Evolutionary conservation across 2,888 invertebrate species (phyloP).

Genomic region (Drosophila diplacantha): DNA sequence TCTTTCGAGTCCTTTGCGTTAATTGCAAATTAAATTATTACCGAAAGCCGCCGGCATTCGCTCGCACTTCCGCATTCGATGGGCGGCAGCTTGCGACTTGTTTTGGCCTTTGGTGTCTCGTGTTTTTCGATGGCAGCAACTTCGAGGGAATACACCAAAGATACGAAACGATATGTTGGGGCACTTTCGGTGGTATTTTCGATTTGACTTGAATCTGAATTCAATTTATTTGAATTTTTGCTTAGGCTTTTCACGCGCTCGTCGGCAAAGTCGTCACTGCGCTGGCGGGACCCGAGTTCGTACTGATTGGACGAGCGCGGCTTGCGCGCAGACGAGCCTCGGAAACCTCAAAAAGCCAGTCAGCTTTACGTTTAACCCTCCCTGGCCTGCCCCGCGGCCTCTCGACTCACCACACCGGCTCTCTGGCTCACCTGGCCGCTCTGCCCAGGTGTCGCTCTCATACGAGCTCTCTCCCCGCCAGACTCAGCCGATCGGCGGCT

Average conservation of each 20-base stretch:
- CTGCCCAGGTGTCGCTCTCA: slow-evolving; percentile 21
- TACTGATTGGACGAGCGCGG: slow-evolving; percentile 78
- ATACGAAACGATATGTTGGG: slow-evolving; percentile 10
- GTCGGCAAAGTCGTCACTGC: slow-evolving; percentile 73
- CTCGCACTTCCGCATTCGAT: slow-evolving; percentile 63
- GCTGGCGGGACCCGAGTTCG: slow-evolving; percentile 78
- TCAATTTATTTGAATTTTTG: background rate
- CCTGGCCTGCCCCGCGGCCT: background rate
- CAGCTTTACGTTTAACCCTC: slow-evolving; percentile 30
- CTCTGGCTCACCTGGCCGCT: slow-evolving; percentile 15
- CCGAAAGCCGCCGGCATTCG: slow-evolving; percentile 62
- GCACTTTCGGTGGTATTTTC: slow-evolving; percentile 17
- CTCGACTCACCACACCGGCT: slow-evolving; percentile 4
- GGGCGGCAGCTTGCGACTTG: slow-evolving; percentile 20
- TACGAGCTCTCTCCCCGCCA: background rate
- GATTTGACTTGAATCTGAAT: background rate
- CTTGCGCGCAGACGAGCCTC: slow-evolving; percentile 76
- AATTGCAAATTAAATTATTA: slow-evolving; percentile 27
- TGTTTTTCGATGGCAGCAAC: slow-evolving; percentile 23
- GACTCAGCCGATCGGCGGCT: slow-evolving; percentile 21
- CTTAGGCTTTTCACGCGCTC: slow-evolving; percentile 57
- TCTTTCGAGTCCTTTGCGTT: slow-evolving; percentile 26
- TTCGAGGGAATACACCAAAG: slow-evolving; percentile 13
- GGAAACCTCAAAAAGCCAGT: slow-evolving; percentile 56
- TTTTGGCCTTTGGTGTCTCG: slow-evolving; percentile 15